Percentiles rank a stretch among this genome's conserved stretches.
These are phyloP conservation scores for Bicyclus anynana DNA, from an alignment of 1,140 invertebrate genomes.

Conservation along the genomic window DNA sequence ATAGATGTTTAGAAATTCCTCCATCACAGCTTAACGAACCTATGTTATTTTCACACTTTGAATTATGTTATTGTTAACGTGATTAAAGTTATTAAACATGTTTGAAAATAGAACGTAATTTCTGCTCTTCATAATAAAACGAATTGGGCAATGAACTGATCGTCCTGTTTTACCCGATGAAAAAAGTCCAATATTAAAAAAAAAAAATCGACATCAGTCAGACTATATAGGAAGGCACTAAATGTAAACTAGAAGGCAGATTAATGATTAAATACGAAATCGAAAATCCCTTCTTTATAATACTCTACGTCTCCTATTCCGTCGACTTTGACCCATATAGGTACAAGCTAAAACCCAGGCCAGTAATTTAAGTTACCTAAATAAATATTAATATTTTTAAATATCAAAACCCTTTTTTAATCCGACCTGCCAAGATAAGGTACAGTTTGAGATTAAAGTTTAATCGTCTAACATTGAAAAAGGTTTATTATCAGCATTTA, in stretches of 20 bases:
- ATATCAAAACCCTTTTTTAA: neutral
- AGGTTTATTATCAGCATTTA: neutral
- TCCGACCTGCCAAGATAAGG: neutral
- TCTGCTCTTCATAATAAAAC: neutral
- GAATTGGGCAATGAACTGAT: too few relatives aligned
- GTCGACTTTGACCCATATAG: too few relatives aligned
- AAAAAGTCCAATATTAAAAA: too few relatives aligned
- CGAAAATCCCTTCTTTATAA: too few relatives aligned
- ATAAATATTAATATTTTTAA: neutral
- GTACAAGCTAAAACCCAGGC: too few relatives aligned
- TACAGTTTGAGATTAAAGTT: constrained; percentile 1
- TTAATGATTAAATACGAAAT: too few relatives aligned
- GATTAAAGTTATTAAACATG: neutral
- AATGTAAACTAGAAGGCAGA: too few relatives aligned
- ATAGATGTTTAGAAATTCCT: constrained; percentile 14
- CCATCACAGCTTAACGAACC: constrained; percentile 12
- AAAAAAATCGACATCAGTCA: too few relatives aligned
- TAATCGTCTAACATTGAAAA: neutral
- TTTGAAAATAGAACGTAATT: neutral
- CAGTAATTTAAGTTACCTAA: too few relatives aligned
- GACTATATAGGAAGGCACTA: too few relatives aligned
- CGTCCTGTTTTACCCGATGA: too few relatives aligned
- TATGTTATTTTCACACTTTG: neutral
- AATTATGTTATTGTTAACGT: neutral
- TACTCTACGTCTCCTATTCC: too few relatives aligned